Conservation (phyloP, 2,888 invertebrate species). For the Napeogenes inachia region DNA sequence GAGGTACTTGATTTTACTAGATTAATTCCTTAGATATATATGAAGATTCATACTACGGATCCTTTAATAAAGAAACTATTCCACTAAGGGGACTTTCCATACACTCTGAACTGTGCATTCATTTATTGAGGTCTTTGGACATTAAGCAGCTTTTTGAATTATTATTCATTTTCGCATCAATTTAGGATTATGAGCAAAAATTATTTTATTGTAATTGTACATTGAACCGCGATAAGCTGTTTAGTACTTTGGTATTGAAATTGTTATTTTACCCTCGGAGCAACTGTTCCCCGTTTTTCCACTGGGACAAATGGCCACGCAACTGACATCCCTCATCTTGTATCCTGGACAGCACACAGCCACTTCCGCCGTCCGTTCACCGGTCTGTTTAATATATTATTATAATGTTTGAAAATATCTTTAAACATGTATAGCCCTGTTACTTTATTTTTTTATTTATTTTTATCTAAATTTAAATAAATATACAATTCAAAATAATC, state of each 20-base stretch:
- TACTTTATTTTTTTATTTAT: neutral
- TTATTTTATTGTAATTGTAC: neutral
- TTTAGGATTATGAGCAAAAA: neutral
- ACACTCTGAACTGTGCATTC: too few relatives aligned
- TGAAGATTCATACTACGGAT: too few relatives aligned
- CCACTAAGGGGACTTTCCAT: too few relatives aligned
- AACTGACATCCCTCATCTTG: constrained; percentile 79
- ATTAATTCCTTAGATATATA: too few relatives aligned
- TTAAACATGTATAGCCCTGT: neutral
- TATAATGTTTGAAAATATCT: neutral
- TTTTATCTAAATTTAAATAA: neutral
- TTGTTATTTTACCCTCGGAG: constrained; percentile 69
- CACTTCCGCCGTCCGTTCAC: constrained; percentile 80
- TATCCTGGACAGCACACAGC: constrained; percentile 88
- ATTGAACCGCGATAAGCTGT: neutral
- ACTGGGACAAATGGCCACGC: constrained; percentile 79
- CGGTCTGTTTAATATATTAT: constrained; percentile 70
- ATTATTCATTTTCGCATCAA: too few relatives aligned
- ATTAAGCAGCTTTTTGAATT: too few relatives aligned
- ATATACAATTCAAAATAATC: too few relatives aligned
- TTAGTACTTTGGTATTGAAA: neutral
- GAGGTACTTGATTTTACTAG: too few relatives aligned
- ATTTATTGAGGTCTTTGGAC: too few relatives aligned
- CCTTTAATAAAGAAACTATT: too few relatives aligned
- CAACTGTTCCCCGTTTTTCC: constrained; percentile 81